phyloP scores from a whole-genome alignment of 1,140 invertebrate species.

The Magallana ariakensis region DNA sequence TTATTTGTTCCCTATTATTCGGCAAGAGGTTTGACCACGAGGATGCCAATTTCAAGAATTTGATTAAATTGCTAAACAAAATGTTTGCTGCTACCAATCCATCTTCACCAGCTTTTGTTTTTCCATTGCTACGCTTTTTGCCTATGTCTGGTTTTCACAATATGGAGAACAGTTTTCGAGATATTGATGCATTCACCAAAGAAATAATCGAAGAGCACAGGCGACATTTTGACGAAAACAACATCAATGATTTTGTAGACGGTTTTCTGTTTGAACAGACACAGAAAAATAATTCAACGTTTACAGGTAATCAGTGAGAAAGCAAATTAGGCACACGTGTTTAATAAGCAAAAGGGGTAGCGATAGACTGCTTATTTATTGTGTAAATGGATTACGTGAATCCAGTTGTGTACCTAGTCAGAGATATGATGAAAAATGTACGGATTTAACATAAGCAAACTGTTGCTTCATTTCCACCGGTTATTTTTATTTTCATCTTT shows the following conservation, averaged over 20 bases:
- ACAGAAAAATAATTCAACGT: conserved; percentile 2
- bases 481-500: too few relatives aligned
- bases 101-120: not conserved
- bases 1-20: conserved; percentile 92
- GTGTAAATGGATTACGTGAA: too few relatives aligned
- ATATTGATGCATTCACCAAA: not conserved
- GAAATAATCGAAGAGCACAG: conserved; percentile 45
- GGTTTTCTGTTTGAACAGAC: conserved; percentile 55
- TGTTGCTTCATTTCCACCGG: too few relatives aligned
- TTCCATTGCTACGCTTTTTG: not conserved
- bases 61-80: conserved; percentile 35
- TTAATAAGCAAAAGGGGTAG: too few relatives aligned
- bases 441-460: too few relatives aligned
- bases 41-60: conserved; percentile 71
- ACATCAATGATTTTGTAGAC: conserved; percentile 56
- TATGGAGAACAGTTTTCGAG: not conserved
- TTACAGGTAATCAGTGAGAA: conserved; percentile 28
- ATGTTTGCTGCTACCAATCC: not conserved
- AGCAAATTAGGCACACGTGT: too few relatives aligned
- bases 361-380: too few relatives aligned
- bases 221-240: conserved; percentile 50
- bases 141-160: not conserved
- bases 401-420: too few relatives aligned
- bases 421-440: too few relatives aligned
- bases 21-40: conserved; percentile 83